Evolutionary conservation across 2,797 vertebrate species (phyloP).

Genomic region (Myripristis murdjan): DNA sequence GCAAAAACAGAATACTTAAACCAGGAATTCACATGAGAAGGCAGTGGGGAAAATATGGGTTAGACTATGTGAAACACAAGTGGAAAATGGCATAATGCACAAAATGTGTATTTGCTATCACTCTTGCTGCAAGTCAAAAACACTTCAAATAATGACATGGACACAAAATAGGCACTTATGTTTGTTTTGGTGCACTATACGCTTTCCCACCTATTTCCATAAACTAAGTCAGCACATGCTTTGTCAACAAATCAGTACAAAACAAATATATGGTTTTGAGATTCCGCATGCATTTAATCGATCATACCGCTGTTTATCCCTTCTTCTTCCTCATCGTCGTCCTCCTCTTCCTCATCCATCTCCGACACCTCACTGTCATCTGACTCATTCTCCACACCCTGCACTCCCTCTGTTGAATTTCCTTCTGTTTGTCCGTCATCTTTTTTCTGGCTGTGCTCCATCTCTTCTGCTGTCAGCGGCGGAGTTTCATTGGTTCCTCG

Average conservation of each 20-base stretch:
- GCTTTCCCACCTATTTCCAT: no score
- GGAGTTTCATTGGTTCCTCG: not conserved
- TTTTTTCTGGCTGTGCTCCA: not conserved
- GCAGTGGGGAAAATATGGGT: no score
- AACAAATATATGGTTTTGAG: not conserved
- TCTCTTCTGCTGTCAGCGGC: not conserved
- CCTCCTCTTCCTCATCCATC: constrained; percentile 69
- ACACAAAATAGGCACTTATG: no score
- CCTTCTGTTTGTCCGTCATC: not conserved
- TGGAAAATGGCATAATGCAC: no score
- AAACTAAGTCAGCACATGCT: not conserved
- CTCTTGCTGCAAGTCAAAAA: no score
- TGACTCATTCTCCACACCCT: constrained; percentile 43
- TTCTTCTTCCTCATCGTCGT: constrained; percentile 51
- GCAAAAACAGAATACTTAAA: not conserved
- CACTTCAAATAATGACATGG: no score
- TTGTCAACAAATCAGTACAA: not conserved
- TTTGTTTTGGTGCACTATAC: no score
- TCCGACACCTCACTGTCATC: constrained; percentile 81
- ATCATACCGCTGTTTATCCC: constrained; percentile 60
- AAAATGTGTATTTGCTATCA: no score
- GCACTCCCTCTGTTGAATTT: not conserved
- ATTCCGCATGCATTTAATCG: not conserved
- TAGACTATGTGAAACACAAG: no score
- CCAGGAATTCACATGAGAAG: no score